Conservation (phyloP, 2,888 invertebrate genomes). For the Chorisops tibialis region DNA sequence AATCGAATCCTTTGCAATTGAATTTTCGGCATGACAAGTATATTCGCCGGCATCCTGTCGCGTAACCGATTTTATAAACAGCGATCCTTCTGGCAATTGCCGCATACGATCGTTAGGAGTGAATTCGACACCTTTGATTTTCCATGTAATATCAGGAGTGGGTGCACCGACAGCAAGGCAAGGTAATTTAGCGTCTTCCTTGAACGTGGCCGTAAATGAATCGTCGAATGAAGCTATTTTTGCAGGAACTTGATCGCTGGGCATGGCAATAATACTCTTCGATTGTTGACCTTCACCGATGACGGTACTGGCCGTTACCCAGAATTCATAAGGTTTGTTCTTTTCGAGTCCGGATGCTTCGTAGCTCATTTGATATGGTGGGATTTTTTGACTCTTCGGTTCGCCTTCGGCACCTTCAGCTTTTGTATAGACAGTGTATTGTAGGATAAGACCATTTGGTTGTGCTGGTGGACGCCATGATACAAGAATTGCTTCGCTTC, state of each 20-base stretch:
- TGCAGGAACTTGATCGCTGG: conserved; percentile 77
- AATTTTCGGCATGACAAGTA: conserved; percentile 88
- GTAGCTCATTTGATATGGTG: conserved; percentile 81
- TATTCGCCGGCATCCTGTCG: conserved; percentile 92
- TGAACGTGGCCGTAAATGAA: conserved; percentile 86
- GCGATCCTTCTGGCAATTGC: conserved; percentile 83
- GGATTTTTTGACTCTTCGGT: conserved; percentile 72
- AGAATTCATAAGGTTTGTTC: conserved; percentile 84
- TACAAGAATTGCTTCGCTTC: conserved; percentile 83
- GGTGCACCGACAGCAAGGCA: conserved; percentile 91
- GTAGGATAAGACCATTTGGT: conserved; percentile 88
- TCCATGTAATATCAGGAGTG: conserved; percentile 86
- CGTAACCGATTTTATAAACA: conserved; percentile 85
- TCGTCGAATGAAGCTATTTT: conserved; percentile 94
- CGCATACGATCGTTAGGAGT: conserved; percentile 78
- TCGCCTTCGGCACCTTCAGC: conserved; percentile 65
- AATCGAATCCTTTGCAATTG: conserved; percentile 88
- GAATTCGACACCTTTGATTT: conserved; percentile 75
- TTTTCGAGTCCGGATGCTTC: conserved; percentile 80
- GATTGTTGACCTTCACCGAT: conserved; percentile 93
- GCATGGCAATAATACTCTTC: conserved; percentile 79
- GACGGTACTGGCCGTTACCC: conserved; percentile 91
- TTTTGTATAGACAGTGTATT: conserved; percentile 88
- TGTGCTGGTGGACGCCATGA: conserved; percentile 92
- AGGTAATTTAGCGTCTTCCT: conserved; percentile 86